Conservation (phyloP, 2,888 invertebrate genomes). For the Apocheima hispidaria region DNA sequence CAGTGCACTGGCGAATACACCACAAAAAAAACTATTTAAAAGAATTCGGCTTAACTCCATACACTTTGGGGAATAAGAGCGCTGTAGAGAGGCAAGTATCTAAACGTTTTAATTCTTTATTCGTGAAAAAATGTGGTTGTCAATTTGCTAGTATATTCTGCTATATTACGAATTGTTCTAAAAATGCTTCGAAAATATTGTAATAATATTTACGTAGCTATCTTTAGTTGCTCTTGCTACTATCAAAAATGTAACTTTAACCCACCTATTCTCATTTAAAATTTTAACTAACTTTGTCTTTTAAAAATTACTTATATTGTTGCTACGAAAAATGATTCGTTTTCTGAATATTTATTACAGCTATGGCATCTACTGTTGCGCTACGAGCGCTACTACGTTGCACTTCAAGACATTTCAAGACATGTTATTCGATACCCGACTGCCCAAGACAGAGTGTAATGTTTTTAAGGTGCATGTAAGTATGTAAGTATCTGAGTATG, state of each 20-base stretch:
- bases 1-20: conserved; percentile 57
- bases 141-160: not conserved
- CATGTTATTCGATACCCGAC: not conserved
- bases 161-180: too few species aligned
- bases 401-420: not conserved
- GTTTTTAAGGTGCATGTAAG: not conserved
- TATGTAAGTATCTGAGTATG: not conserved
- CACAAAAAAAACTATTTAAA: conserved; percentile 68
- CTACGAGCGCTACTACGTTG: not conserved
- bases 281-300: too few species aligned
- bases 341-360: not conserved
- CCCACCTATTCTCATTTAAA: not conserved
- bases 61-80: conserved; percentile 50
- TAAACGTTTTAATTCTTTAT: too few species aligned
- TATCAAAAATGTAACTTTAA: too few species aligned
- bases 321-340: not conserved
- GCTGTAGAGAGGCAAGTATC: conserved; percentile 46
- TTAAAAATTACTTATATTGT: not conserved
- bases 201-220: too few species aligned
- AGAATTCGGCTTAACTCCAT: conserved; percentile 74
- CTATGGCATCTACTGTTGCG: not conserved
- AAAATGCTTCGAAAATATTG: too few species aligned
- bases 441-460: not conserved
- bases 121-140: not conserved
- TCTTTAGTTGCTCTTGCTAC: too few species aligned